phyloP scores from a whole-genome alignment of 1,140 invertebrate genomes.

The Psilanteris sp. region DNA sequence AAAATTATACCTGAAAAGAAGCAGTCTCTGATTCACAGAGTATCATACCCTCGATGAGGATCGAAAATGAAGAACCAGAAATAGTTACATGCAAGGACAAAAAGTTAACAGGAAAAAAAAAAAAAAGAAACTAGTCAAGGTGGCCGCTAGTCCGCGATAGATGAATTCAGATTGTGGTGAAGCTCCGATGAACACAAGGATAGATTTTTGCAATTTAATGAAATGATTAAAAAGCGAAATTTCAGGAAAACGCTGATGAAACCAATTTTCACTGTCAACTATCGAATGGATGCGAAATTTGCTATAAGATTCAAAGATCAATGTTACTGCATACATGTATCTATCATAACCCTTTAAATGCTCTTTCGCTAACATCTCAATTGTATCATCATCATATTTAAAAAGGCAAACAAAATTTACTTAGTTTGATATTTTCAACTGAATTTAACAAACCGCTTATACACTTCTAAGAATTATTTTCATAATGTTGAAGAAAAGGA shows the following conservation, averaged over 20 bases:
- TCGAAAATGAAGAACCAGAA: slow-evolving; percentile 46
- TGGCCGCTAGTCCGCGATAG: slow-evolving; percentile 77
- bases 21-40: slow-evolving; percentile 62
- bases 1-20: slow-evolving; percentile 62
- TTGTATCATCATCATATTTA: slow-evolving; percentile 77
- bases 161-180: slow-evolving; percentile 72
- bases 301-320: slow-evolving; percentile 77
- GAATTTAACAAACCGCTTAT: slow-evolving; percentile 64
- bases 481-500: slow-evolving; percentile 46
- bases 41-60: slow-evolving; percentile 59
- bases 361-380: slow-evolving; percentile 76
- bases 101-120: slow-evolving; percentile 62
- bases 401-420: slow-evolving; percentile 68
- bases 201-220: too few relatives aligned
- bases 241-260: background rate
- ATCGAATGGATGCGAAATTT: slow-evolving; percentile 64
- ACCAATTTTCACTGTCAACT: slow-evolving; percentile 9
- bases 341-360: slow-evolving; percentile 75
- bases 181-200: slow-evolving; percentile 66
- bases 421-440: slow-evolving; percentile 76
- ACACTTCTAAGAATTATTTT: slow-evolving; percentile 19
- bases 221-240: too few relatives aligned
- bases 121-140: slow-evolving; percentile 79
- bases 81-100: slow-evolving; percentile 7
- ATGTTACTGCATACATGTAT: slow-evolving; percentile 77